Evolutionary conservation across 2,888 invertebrate genomes (phyloP).

Genomic region (Tyria jacobaeae): DNA sequence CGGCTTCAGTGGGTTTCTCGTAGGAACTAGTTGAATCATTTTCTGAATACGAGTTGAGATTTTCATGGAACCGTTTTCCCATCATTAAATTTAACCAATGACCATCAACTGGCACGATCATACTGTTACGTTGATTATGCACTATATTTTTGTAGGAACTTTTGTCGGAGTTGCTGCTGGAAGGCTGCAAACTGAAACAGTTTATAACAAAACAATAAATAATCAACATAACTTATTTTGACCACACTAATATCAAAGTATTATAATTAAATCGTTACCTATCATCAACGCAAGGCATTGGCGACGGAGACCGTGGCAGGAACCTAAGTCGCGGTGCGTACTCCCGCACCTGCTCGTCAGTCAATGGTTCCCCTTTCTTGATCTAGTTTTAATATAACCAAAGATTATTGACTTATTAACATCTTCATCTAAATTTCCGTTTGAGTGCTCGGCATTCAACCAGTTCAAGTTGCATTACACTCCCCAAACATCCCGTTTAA

Average conservation of each 20-base stretch:
- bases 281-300: slow-evolving; percentile 65
- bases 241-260: neutral
- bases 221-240: neutral
- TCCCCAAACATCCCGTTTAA: too few species aligned
- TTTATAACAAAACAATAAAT: neutral
- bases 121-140: slow-evolving; percentile 65
- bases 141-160: slow-evolving; percentile 77
- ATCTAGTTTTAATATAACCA: slow-evolving; percentile 57
- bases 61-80: slow-evolving; percentile 87
- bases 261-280: slow-evolving; percentile 54
- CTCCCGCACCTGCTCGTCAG: slow-evolving; percentile 74
- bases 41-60: slow-evolving; percentile 81
- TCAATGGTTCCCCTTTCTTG: slow-evolving; percentile 75
- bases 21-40: slow-evolving; percentile 86
- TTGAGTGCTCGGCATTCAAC: too few species aligned
- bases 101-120: slow-evolving; percentile 86
- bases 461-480: too few species aligned
- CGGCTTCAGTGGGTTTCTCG: slow-evolving; percentile 77
- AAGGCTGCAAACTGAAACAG: slow-evolving; percentile 75
- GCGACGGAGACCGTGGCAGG: slow-evolving; percentile 70
- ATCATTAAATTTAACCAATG: slow-evolving; percentile 88
- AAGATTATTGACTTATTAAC: neutral
- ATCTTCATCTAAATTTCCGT: too few species aligned
- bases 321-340: slow-evolving; percentile 76
- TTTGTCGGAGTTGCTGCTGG: slow-evolving; percentile 81